phyloP scores from a whole-genome alignment of 1,140 invertebrate species.

The Caligus rogercresseyi region DNA sequence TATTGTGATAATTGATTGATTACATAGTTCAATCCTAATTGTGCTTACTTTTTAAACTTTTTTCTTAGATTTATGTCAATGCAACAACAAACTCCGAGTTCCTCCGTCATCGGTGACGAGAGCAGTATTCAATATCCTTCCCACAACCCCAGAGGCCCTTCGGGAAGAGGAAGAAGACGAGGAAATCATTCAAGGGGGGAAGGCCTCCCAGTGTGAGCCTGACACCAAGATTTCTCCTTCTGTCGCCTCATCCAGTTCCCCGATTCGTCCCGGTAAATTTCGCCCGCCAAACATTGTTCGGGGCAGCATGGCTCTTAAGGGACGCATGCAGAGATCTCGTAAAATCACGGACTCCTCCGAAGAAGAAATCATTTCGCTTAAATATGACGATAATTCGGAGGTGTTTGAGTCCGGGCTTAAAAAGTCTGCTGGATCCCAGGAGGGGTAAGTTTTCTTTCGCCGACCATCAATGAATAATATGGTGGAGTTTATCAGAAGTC shows the following conservation, averaged over 20 bases:
- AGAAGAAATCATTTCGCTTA: background rate
- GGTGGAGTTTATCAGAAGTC: too few species aligned
- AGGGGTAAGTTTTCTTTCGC: too few species aligned
- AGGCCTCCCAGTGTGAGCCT: too few species aligned
- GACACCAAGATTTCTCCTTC: background rate
- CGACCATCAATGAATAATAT: too few species aligned
- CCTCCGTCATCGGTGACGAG: background rate
- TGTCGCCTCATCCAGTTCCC: background rate
- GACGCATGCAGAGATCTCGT: slow-evolving; percentile 20
- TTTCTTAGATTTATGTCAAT: slow-evolving; percentile 18
- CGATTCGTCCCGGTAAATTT: background rate
- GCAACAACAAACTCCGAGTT: background rate
- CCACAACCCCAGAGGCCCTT: slow-evolving; percentile 38
- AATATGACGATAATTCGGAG: background rate
- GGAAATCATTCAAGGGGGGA: slow-evolving; percentile 29
- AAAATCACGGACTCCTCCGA: slow-evolving; percentile 10
- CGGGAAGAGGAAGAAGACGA: slow-evolving; percentile 36
- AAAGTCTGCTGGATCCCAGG: background rate
- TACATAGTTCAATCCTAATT: too few species aligned
- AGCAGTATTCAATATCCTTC: slow-evolving; percentile 5
- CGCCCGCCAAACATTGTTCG: background rate
- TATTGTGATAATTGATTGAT: too few species aligned
- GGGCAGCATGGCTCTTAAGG: slow-evolving; percentile 19
- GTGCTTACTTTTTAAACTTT: too few species aligned
- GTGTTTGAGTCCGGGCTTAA: background rate